Evolutionary conservation across 2,888 invertebrate species (phyloP), one percentile per base, ranked within the genome.

Genomic region (Mamestra brassicae): DNA sequence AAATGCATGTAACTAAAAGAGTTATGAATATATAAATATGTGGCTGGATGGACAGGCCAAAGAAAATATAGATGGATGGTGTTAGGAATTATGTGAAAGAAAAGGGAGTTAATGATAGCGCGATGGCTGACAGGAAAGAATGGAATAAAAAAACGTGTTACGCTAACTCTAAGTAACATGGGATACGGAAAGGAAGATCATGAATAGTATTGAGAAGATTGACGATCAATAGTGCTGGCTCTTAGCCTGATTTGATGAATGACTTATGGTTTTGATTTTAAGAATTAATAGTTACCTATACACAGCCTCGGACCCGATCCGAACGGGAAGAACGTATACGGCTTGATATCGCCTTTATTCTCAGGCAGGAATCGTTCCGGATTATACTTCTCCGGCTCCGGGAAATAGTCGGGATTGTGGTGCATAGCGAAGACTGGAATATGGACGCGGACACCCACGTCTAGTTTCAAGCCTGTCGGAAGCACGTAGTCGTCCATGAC

Each of bases 301-400:
- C 94, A 94, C 52, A 88, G 78, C 62, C 93, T 89, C 0, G 92
- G 91, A 1, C 93, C 94, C 63, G 92, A 91, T 26, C 94, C 93
- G 65, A 92, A 94, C 0, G 94, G 92, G 34, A 93, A 84, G 67
- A 86, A 93, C 0, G 91, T 90, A 76, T 87, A 92, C 0, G 90
- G 91, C 10, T 83, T 89, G 8, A 93, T 79, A 15, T 89, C 78
- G 2, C 85, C 79, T 68, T 87, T 90, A 8, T 88, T 86, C 42
- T 88, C 91, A 0, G 88, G 86, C 4, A 89, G 74, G 60, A 94
- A 94, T 11, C 94, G 84, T 71, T 93, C 93, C 0, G 94, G 94
- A 0, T 78, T 76, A 74, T 76, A 94, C 34, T 82, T 74, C 13
- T 92, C 89, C 0, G 94, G 93, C 2, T 93, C 88, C 0, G 91